Percentiles rank a stretch among this genome's conserved stretches.
Evolutionary conservation across 1,140 invertebrate genomes (phyloP).

Genomic region (Metopolophium dirhodum): DNA sequence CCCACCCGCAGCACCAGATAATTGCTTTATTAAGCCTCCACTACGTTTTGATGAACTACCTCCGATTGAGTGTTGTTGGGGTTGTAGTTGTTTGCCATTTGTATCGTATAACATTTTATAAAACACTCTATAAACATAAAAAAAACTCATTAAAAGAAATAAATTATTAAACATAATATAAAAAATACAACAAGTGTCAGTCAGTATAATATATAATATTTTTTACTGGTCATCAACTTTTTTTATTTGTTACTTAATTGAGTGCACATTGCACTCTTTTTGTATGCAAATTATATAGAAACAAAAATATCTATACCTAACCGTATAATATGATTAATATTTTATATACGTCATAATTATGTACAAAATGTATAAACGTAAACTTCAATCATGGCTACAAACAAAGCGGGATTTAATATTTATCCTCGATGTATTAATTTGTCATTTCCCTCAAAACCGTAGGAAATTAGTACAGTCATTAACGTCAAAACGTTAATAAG

Average conservation of each 20-base stretch:
- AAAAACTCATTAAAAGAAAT: not conserved
- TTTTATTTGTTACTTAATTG: not conserved
- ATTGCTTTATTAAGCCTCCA: constrained; percentile 50
- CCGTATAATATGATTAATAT: not conserved
- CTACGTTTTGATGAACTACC: constrained; percentile 72
- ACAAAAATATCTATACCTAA: too few species aligned
- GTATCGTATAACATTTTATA: constrained; percentile 87
- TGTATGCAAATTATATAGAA: not conserved
- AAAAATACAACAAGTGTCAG: not conserved
- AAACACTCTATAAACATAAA: constrained; percentile 74
- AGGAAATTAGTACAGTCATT: not conserved
- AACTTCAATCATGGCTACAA: not conserved
- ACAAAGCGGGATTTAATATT: not conserved
- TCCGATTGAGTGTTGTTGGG: constrained; percentile 74
- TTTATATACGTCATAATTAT: not conserved
- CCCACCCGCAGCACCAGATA: constrained; percentile 28
- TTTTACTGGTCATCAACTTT: not conserved
- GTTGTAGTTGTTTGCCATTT: constrained; percentile 64
- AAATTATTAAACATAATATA: not conserved
- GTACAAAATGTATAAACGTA: not conserved
- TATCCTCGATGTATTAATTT: not conserved
- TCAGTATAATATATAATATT: not conserved
- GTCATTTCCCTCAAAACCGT: not conserved
- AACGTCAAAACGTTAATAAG: not conserved
- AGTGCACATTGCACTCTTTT: not conserved